Evolutionary conservation across 2,113 vertebrate genomes (phyloP), one percentile per base, ranked within the genome.

Genomic region (Phoxinus phoxinus): DNA sequence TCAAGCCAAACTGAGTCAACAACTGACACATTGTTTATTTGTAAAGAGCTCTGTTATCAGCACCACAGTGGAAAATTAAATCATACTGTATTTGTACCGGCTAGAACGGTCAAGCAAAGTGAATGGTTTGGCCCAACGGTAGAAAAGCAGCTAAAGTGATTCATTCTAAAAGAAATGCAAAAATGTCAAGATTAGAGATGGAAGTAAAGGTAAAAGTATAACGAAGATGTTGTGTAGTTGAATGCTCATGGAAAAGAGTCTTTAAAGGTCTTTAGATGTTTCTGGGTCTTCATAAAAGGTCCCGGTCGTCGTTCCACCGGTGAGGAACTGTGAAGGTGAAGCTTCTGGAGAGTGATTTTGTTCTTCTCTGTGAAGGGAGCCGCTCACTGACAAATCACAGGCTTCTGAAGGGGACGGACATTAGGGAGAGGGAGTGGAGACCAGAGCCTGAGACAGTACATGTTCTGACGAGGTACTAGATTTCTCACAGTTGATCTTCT

Each of bases 71-170:
- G 58, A 25, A 25, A 61, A 25, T n/a, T 2, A 61, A 4, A 12
- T 10, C 58, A 61, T 61, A n/a, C n/a, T n/a, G n/a, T n/a, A 3
- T n/a, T 3, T 0, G 9, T 5, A 59, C 9, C 0, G 4, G 10
- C n/a, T 2, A 11, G n/a, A 63, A 27, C 4, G 11, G 10, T 25
- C 4, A 0, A 61, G 9, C n/a, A 1, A 11, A 59, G 9, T 25
- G 23, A 59, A 4, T n/a, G 8, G 58, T 12, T 25, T 61, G 10
- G 17, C 17, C 51, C 2, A 3, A 46, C 1, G 3, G 21, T 58
- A 8, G 21, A 58, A 58, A 58, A 58, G 21, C 8, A 4, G 13
- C 12, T 48, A 4, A 15, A 48, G 46, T 48, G 19, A 56, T 56
- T 56, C 2, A 21, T 8, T 8, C 53, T 8, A 5, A 61, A 58